Base-by-base conservation (phyloP, 2,797 vertebrate genomes). In the Gymnopithys bicolor region DNA sequence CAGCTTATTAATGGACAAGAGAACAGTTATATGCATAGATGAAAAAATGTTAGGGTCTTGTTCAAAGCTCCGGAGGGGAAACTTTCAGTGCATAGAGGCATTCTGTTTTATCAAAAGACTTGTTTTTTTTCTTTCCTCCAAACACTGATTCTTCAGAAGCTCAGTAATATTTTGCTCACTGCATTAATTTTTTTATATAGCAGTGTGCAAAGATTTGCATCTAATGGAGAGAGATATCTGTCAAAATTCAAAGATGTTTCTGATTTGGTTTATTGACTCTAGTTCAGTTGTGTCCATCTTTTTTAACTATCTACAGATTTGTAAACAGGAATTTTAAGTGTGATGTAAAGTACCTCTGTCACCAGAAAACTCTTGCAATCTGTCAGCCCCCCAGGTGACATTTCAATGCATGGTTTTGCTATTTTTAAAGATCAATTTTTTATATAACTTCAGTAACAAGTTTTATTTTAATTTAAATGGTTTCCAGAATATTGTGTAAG, bases 1-100 rank as follows among this genome's bases (percentile, higher is more conserved):
- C 11, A 96, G 78, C 62, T 95, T 93, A 94, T 75, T 86, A 95
- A 70, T 84, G 77, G 84, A 68, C 81, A 78, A 68, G 73, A 81
- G 62, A 89, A 89, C 62, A 84, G 81, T 87, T 92, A 79, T 45
- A 53, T 87, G 60, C 56, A 59, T 73, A 68, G 10, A 70, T 27
- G 21, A 55, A 77, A 84, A 82, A 90, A 63, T 46, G 21, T 70
- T 71, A 68, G 15, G 7, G 18, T 76, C 78, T 90, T 85, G 64
- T 58, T 90, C 90, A 89, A 62, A 89, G 49, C 66, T 75, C 43
- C 28, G 71, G 37, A 64, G 46, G 9, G 35, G 35, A 63, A 83
- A 77, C 28, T 53, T 77, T 51, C 56, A 49, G 39, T 64, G 68
- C 32, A 52, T 21, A 75, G 39, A 58, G 60, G 11, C 32, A 41